Percentiles rank a stretch among this genome's conserved stretches.
phyloP scores from a whole-genome alignment of 2,797 vertebrate species.

The Hipposideros larvatus region DNA sequence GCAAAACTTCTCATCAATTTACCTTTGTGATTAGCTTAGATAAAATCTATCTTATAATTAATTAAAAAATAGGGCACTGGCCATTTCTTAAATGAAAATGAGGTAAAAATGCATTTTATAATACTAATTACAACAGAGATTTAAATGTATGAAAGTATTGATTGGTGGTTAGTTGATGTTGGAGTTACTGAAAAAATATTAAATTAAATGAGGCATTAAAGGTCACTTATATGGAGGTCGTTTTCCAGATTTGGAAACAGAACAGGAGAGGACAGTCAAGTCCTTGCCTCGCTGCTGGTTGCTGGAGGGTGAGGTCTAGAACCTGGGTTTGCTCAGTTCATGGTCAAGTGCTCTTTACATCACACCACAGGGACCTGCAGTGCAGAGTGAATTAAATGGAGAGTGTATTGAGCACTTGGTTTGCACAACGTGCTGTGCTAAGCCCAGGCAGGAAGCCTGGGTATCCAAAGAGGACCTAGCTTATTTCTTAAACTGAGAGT shows the following conservation, averaged over 20 bases:
- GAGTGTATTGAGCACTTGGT: neutral
- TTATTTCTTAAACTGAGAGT: neutral
- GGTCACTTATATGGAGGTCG: neutral
- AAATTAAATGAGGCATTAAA: neutral
- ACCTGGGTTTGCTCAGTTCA: neutral
- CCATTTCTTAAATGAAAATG: constrained; percentile 7
- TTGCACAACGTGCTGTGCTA: neutral
- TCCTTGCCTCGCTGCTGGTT: neutral
- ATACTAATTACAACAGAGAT: neutral
- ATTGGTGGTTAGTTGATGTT: neutral
- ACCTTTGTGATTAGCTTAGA: neutral
- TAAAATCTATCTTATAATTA: neutral
- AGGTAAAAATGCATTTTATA: constrained; percentile 10
- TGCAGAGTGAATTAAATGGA: neutral
- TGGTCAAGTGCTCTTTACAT: neutral
- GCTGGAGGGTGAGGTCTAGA: neutral
- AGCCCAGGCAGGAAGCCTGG: neutral
- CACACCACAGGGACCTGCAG: neutral
- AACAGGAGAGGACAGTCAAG: neutral
- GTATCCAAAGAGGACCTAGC: neutral
- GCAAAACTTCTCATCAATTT: neutral
- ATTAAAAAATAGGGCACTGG: neutral
- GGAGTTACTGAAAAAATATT: neutral
- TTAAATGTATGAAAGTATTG: neutral
- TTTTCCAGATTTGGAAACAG: constrained; percentile 12